Evolutionary conservation across 2,113 vertebrate species (phyloP).

Genomic region (Perca fluviatilis): DNA sequence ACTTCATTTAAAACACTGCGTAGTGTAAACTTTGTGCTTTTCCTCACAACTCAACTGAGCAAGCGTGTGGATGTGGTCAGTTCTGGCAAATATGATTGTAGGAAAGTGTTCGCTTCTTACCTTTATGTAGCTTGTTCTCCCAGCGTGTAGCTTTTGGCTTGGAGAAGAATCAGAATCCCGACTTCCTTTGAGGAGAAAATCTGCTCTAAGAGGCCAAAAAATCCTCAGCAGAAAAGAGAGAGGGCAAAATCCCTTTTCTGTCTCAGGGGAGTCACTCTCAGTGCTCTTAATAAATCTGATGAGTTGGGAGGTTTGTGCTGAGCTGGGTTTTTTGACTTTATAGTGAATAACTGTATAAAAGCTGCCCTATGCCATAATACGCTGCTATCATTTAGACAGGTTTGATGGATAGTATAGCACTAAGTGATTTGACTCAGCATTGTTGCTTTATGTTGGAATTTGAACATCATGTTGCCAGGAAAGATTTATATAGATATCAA

Average conservation of each 20-base stretch:
- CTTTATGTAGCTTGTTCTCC: constrained; percentile 45
- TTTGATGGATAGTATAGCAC: constrained; percentile 63
- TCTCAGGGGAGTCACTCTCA: constrained; percentile 55
- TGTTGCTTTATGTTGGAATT: constrained; percentile 49
- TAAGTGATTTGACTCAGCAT: constrained; percentile 78
- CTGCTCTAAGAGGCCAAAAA: constrained; percentile 32
- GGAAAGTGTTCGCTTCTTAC: constrained; percentile 39
- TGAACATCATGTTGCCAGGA: constrained; percentile 42
- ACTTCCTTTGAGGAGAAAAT: constrained; percentile 67
- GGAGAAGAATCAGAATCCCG: constrained; percentile 59
- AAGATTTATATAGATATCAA: constrained; percentile 39
- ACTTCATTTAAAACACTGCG: constrained; percentile 24
- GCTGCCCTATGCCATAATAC: constrained; percentile 35
- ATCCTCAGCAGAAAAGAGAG: constrained; percentile 42
- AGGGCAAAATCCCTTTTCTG: constrained; percentile 47
- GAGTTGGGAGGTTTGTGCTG: constrained; percentile 66
- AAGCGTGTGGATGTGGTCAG: constrained; percentile 37
- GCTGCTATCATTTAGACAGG: constrained; percentile 40
- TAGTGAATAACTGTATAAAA: constrained; percentile 45
- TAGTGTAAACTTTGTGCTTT: constrained; percentile 24
- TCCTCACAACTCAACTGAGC: constrained; percentile 1
- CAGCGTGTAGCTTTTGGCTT: constrained; percentile 60
- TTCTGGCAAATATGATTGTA: constrained; percentile 24
- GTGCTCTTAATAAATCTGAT: constrained; percentile 64
- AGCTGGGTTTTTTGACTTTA: constrained; percentile 59